phyloP scores from a whole-genome alignment of 2,888 invertebrate genomes.

The Philereme vetulata region DNA sequence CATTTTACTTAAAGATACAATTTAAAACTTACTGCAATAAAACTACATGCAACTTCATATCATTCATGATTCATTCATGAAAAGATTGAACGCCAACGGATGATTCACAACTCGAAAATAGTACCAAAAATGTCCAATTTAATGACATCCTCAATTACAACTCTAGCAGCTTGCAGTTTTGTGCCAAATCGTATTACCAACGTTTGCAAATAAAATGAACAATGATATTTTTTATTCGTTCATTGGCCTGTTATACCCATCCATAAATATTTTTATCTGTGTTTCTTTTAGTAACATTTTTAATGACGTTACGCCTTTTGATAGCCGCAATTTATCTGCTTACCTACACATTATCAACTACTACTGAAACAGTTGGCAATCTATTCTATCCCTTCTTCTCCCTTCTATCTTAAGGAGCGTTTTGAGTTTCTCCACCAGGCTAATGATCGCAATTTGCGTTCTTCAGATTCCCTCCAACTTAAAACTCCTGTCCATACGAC shows the following conservation, averaged over 20 bases:
- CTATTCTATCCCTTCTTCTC: too few relatives aligned
- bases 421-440: too few relatives aligned
- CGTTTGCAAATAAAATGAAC: slow-evolving; percentile 47
- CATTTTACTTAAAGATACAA: too few relatives aligned
- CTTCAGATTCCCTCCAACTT: too few relatives aligned
- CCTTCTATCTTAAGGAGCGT: too few relatives aligned
- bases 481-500: too few relatives aligned
- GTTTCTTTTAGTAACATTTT: slow-evolving; percentile 24
- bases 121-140: slow-evolving; percentile 5
- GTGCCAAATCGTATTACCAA: slow-evolving; percentile 48
- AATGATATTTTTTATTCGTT: slow-evolving; percentile 45
- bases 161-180: slow-evolving; percentile 40
- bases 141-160: slow-evolving; percentile 32
- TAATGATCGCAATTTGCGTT: too few relatives aligned
- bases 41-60: too few relatives aligned
- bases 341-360: slow-evolving; percentile 11
- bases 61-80: too few relatives aligned
- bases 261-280: slow-evolving; percentile 34
- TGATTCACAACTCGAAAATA: background rate
- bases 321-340: slow-evolving; percentile 16
- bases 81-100: too few relatives aligned
- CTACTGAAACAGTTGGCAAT: background rate
- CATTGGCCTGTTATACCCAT: slow-evolving; percentile 41
- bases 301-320: slow-evolving; percentile 31
- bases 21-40: too few relatives aligned